Evolutionary conservation across 2,797 vertebrate species (phyloP), one percentile per base, ranked within the genome.

Genomic region (Sparus aurata): DNA sequence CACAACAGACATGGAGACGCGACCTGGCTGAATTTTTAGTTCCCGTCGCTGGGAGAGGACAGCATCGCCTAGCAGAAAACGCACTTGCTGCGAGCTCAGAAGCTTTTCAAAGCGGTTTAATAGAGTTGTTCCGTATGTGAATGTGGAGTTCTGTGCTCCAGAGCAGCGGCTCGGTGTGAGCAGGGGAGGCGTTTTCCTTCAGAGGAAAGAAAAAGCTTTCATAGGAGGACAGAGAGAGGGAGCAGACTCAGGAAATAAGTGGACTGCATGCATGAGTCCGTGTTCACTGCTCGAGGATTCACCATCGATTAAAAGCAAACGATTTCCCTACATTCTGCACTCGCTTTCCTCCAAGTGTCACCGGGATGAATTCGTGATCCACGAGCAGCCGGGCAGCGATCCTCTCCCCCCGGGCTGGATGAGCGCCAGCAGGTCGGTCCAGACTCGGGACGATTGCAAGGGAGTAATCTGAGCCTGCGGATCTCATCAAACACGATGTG

Each of bases 241-340:
- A 53, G 79, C 83, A 73, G 41, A 80, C 61, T 80, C 61, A 27
- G 82, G 55, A 81, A 84, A 87, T n/a, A 83, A 89, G 80, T 80
- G 71, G 18, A 45, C 60, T 74, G 57, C 69, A 64, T 75, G 77
- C 84, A 73, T 23, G 41, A 75, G 52, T 69, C 23, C 25, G 8
- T 25, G 18, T 68, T 18, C 23, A 47, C 70, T 12, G 25, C 18
- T 60, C 13, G 18, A 27, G 15, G 18, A 60, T 59, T 65, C 20
- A 53, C 18, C 43, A 3, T 20, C 50, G n/a, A 47, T 47, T 12
- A 7, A 49, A 46, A 3, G 27, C 50, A 34, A 67, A 52, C 16
- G 8, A 41, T 62, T 41, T 69, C 5, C 0, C n/a, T 59, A 4
- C 12, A 8, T n/a, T 50, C 1, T 45, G 5, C 54, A 27, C 13